Percentiles rank a stretch among this genome's conserved stretches.
phyloP scores from a whole-genome alignment of 1,140 invertebrate genomes.

The Thereuonema tuberculata region DNA sequence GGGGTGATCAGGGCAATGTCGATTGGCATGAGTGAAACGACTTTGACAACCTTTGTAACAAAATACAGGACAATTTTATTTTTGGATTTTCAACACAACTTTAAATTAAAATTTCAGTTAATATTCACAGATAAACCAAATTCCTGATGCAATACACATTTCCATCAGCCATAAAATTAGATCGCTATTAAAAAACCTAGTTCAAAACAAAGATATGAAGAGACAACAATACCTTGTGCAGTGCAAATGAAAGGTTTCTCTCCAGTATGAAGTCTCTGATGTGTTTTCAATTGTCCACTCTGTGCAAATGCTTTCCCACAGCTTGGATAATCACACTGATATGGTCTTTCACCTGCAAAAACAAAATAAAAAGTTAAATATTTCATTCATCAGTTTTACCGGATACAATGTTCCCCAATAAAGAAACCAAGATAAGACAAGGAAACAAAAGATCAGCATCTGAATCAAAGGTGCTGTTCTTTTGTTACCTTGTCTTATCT shows the following conservation, averaged over 20 bases:
- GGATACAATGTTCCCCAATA: neutral
- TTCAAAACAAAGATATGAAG: too few relatives aligned
- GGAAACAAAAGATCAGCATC: too few relatives aligned
- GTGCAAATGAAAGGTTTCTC: slow-evolving; percentile 68
- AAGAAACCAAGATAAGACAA: too few relatives aligned
- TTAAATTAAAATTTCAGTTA: too few relatives aligned
- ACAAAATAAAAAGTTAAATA: slow-evolving; percentile 13
- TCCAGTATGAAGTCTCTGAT: slow-evolving; percentile 64
- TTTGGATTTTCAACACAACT: too few relatives aligned
- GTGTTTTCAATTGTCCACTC: slow-evolving; percentile 68
- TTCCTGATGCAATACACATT: too few relatives aligned
- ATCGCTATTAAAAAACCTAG: too few relatives aligned
- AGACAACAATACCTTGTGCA: slow-evolving; percentile 42
- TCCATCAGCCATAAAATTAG: too few relatives aligned
- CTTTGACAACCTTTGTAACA: slow-evolving; percentile 38
- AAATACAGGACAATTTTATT: too few relatives aligned
- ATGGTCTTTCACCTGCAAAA: slow-evolving; percentile 54
- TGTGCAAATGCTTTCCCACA: slow-evolving; percentile 64
- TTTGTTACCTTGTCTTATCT: too few relatives aligned
- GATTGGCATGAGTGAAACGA: slow-evolving; percentile 66
- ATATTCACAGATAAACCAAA: too few relatives aligned
- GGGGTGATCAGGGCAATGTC: slow-evolving; percentile 54
- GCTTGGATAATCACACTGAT: slow-evolving; percentile 59
- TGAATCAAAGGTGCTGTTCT: too few relatives aligned
- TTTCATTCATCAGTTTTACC: neutral